Evolutionary conservation across 1,140 invertebrate genomes (phyloP).

Genomic region (Chionoecetes opilio): DNA sequence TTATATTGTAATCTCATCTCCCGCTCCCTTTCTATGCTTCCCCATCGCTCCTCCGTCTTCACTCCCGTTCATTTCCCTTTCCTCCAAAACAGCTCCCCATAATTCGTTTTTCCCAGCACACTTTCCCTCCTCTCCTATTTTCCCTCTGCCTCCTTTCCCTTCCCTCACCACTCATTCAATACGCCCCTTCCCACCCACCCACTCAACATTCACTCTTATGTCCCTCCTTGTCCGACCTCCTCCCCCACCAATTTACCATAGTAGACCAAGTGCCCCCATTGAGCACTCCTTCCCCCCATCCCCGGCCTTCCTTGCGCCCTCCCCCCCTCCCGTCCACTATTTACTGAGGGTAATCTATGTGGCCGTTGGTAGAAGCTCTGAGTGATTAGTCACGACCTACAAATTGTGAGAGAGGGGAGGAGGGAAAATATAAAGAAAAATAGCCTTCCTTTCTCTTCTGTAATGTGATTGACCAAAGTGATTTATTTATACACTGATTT

Average conservation of each 20-base stretch:
- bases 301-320: neutral
- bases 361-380: conserved; percentile 7
- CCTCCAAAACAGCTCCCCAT: no score
- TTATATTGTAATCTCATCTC: neutral
- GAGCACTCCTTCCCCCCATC: neutral
- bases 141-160: neutral
- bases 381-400: neutral
- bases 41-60: neutral
- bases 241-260: conserved; percentile 10
- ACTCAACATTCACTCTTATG: neutral
- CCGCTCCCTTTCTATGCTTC: neutral
- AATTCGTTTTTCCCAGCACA: neutral
- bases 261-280: neutral
- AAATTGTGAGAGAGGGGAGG: neutral
- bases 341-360: neutral
- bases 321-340: neutral
- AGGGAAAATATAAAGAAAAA: neutral
- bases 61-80: neutral
- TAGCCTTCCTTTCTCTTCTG: neutral
- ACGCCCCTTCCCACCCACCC: neutral
- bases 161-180: neutral
- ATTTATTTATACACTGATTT: neutral
- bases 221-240: neutral
- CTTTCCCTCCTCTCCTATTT: neutral
- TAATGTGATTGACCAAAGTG: neutral